Evolutionary conservation across 2,888 invertebrate species (phyloP).

Genomic region (Caenorhabditis sinica): DNA sequence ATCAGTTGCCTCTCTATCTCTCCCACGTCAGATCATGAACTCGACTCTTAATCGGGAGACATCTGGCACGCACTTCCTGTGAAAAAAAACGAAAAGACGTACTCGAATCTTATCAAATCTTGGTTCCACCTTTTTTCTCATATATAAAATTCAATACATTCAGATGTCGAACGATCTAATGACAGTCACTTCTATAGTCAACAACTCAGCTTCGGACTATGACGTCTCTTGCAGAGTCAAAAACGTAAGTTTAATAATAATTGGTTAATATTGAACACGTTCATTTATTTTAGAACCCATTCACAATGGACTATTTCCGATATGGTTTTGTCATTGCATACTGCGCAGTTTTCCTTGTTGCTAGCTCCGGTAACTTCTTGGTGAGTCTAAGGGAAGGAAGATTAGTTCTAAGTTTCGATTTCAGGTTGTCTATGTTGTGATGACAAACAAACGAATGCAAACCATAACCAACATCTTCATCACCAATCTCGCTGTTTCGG

Average conservation of each 20-base stretch:
- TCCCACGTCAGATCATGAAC: constrained; percentile 38
- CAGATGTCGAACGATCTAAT: constrained; percentile 52
- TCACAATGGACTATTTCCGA: constrained; percentile 72
- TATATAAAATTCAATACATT: neutral
- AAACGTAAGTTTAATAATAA: constrained; percentile 54
- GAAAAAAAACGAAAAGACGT: constrained; percentile 8
- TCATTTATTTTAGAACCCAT: constrained; percentile 70
- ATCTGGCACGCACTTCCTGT: constrained; percentile 29
- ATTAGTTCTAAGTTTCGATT: neutral
- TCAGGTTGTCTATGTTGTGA: constrained; percentile 92
- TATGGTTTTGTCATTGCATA: constrained; percentile 86
- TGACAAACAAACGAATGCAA: constrained; percentile 95
- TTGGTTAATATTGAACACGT: no score
- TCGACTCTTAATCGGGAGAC: constrained; percentile 21
- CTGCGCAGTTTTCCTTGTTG: constrained; percentile 91
- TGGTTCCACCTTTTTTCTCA: neutral
- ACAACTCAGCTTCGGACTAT: constrained; percentile 24
- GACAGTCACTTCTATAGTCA: constrained; percentile 38
- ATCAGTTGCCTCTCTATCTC: neutral
- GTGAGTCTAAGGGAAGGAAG: no score
- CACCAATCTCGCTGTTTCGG: constrained; percentile 95
- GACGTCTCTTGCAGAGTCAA: constrained; percentile 40
- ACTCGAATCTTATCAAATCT: neutral
- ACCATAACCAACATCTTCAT: constrained; percentile 98
- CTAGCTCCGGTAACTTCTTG: constrained; percentile 92